A percentile compares a stretch with the other conserved stretches of the same genome.
Conservation (phyloP, 2,888 invertebrate species). For the Bellardia pandia region DNA sequence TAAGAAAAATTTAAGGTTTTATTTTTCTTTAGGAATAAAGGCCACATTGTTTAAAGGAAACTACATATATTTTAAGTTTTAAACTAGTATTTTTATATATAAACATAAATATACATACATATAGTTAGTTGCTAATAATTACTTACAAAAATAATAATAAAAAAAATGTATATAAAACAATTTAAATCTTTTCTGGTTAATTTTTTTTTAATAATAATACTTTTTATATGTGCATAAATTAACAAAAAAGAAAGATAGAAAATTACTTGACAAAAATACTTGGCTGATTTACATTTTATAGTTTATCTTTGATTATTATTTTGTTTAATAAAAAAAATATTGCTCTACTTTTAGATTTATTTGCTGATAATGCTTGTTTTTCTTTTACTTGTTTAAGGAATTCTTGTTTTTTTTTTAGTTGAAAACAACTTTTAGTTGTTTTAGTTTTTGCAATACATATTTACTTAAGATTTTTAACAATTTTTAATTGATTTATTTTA, state of each 20-base stretch:
- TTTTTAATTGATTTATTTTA: conserved; percentile 61
- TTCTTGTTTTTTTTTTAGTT: conserved; percentile 12
- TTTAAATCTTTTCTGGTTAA: not conserved
- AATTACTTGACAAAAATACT: conserved; percentile 46
- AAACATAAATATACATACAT: conserved; percentile 36
- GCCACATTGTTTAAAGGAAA: conserved; percentile 62
- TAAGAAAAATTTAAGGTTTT: not conserved
- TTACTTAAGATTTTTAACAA: conserved; percentile 6
- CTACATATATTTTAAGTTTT: not conserved
- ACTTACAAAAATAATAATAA: conserved; percentile 35
- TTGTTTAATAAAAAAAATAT: conserved; percentile 49
- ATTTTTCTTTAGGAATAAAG: conserved; percentile 60
- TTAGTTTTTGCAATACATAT: conserved; percentile 7
- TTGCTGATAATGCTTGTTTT: conserved; percentile 16
- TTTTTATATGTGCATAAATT: conserved; percentile 28
- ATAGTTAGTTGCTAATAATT: conserved; percentile 10
- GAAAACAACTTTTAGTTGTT: conserved; percentile 58
- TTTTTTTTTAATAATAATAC: conserved; percentile 37
- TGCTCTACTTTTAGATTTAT: conserved; percentile 62
- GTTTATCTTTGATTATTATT: conserved; percentile 25
- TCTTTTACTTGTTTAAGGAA: not conserved
- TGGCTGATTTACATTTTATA: conserved; percentile 22
- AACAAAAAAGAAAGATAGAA: conserved; percentile 24
- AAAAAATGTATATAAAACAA: not conserved
- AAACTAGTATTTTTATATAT: conserved; percentile 7